Percentiles rank a stretch among this genome's conserved stretches.
These are phyloP conservation scores for Caretta caretta DNA, from an alignment of 2,113 vertebrate species.

Conservation along the genomic window DNA sequence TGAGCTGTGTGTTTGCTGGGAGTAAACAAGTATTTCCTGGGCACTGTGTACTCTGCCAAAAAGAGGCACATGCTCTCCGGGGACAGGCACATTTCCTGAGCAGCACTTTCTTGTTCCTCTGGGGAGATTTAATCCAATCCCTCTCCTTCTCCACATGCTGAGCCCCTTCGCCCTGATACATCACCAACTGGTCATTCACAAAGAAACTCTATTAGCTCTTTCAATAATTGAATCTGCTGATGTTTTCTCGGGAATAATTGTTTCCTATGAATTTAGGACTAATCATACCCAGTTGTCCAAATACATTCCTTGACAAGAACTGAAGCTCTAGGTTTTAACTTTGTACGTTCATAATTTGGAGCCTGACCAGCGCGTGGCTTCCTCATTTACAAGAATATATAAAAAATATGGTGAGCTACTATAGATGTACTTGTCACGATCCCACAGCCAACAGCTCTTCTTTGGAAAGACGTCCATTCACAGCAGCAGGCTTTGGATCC, in stretches of 20 bases:
- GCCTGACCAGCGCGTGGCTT: not conserved
- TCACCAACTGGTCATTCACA: not conserved
- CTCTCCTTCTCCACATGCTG: not conserved
- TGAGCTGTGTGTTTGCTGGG: not conserved
- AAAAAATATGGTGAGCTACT: not conserved
- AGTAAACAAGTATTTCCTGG: not conserved
- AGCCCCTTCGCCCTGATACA: not conserved
- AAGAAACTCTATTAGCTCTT: not conserved
- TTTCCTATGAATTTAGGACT: not conserved
- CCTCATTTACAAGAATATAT: not conserved
- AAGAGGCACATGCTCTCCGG: fast-evolving
- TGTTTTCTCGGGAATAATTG: not conserved
- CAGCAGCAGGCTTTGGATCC: not conserved
- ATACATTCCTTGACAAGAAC: not conserved
- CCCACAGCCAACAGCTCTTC: not conserved
- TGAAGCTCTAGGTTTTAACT: not conserved
- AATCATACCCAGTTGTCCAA: not conserved
- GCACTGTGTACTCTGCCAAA: not conserved
- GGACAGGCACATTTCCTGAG: not conserved
- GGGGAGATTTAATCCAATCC: not conserved
- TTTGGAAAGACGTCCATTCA: not conserved
- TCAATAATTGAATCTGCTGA: not conserved
- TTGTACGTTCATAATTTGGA: not conserved
- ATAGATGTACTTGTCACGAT: not conserved
- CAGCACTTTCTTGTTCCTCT: not conserved